Evolutionary conservation across 2,797 vertebrate genomes (phyloP).

Genomic region (Graptemys geographica): DNA sequence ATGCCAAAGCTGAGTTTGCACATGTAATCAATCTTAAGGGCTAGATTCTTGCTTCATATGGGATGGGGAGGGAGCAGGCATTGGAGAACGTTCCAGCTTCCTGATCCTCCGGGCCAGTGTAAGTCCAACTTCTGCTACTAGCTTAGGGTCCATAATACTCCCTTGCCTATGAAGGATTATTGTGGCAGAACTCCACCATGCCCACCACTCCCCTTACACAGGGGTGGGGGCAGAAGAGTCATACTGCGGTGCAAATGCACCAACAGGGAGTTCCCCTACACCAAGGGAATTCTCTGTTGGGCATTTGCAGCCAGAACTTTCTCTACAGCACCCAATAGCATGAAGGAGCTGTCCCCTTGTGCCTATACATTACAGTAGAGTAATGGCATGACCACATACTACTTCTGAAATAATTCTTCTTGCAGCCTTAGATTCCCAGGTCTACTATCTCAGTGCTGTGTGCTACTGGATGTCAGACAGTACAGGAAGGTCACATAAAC

Average conservation of each 20-base stretch:
- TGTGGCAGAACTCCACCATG: not conserved
- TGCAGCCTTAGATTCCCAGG: not conserved
- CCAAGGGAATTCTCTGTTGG: not conserved
- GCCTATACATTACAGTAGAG: not conserved
- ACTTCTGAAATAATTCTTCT: not conserved
- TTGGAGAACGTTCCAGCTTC: not conserved
- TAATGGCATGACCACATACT: not conserved
- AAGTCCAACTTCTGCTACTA: not conserved
- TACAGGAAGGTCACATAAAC: not conserved
- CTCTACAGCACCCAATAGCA: not conserved
- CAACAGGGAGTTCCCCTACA: not conserved
- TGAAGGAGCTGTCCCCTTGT: accelerated
- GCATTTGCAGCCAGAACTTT: not conserved
- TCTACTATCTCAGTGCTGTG: not conserved
- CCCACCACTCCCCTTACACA: accelerated
- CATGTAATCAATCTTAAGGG: not conserved
- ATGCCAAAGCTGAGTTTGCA: not conserved
- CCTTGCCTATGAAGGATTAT: not conserved
- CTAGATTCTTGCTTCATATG: not conserved
- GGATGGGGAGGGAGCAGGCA: not conserved
- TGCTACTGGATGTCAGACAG: not conserved
- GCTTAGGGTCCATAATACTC: not conserved
- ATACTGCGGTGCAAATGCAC: not conserved
- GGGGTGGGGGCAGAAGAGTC: not conserved
- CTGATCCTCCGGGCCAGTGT: not conserved